Base-by-base conservation (phyloP, 2,797 vertebrate genomes). In the Sandelia bainsii region DNA sequence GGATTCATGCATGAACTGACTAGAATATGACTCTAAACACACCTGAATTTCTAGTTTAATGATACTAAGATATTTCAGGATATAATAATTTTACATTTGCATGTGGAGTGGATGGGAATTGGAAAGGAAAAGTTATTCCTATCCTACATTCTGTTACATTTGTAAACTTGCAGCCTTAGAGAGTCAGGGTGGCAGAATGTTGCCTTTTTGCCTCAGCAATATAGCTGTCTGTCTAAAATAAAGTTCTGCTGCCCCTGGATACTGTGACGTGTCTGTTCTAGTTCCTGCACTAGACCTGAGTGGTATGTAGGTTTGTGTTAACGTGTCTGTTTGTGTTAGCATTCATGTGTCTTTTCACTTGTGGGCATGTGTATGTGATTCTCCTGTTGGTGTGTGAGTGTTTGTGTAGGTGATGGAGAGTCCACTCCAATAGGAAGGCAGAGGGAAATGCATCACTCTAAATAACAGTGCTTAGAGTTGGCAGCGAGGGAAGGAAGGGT, bases 401-500 rank as follows among this genome's bases (percentile, higher is more conserved):
- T 75, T 64, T 63, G 64, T 81, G 72, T 53, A 63, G 79, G 79
- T 87, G 88, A 87, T 89, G 72, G 75, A 87, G 86, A 59, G 83
- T 89, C 80, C 72, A 75, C 87, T 89, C 86, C 70, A 58, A 79
- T 63, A 79, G 73, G 74, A 63, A 85, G 84, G 79, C 86, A 80
- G 62, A 81, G 78, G 75, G 65, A 88, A 83, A 87, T 86, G 79
- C 86, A 91, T 91, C 88, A 89, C 82, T 91, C 87, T 91, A 84
- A 90, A 89, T 89, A 90, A 91, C 79, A 72, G 85, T 79, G 75
- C 83, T 89, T 87, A 82, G 87, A 84, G 78, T 72, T 85, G 84
- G 87, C 79, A 86, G 87, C 42, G 16, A 85, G 76, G 57, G 72
- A 79, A 69, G 77, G 39, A 71, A 74, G 59, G 52, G 68, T 64